Percentiles rank a stretch among this genome's conserved stretches.
Conservation (phyloP, 2,113 vertebrate species). For the Engraulis encrasicolus region DNA sequence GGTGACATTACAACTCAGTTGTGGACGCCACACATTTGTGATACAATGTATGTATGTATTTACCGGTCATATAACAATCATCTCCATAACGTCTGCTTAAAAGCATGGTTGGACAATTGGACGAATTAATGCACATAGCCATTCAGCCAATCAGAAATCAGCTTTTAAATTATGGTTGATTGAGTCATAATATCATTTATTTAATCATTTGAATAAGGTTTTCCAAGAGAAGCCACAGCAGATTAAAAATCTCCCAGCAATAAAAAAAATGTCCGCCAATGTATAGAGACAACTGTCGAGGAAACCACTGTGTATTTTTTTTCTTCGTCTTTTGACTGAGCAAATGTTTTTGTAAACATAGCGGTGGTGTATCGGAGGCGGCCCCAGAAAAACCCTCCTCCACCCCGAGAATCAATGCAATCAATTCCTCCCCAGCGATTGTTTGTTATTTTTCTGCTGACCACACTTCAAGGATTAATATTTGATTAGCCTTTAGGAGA, state of each 20-base stretch:
- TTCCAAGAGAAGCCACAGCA: background rate
- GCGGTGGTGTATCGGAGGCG: conserved; percentile 69
- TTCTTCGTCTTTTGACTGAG: conserved; percentile 41
- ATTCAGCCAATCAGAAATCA: no score
- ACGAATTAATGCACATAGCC: no score
- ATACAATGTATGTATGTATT: no score
- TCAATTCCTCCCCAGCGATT: conserved; percentile 84
- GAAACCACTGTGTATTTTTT: conserved; percentile 23
- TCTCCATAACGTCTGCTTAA: no score
- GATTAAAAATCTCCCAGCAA: background rate
- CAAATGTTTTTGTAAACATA: conserved; percentile 52
- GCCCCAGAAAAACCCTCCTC: conserved; percentile 77
- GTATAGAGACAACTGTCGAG: background rate
- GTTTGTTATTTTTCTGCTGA: conserved; percentile 93
- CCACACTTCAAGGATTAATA: conserved; percentile 98
- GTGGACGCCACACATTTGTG: background rate
- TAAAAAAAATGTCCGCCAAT: conserved; percentile 2
- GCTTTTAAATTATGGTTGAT: no score
- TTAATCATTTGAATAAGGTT: background rate
- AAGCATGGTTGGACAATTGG: no score
- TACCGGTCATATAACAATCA: no score
- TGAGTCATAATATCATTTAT: background rate
- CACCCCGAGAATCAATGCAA: conserved; percentile 90
- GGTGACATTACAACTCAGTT: background rate
- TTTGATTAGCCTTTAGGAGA: conserved; percentile 98